These are phyloP conservation scores for Leptestheria dahalacensis DNA, from an alignment of 1,140 invertebrate species.

Conservation along the genomic window DNA sequence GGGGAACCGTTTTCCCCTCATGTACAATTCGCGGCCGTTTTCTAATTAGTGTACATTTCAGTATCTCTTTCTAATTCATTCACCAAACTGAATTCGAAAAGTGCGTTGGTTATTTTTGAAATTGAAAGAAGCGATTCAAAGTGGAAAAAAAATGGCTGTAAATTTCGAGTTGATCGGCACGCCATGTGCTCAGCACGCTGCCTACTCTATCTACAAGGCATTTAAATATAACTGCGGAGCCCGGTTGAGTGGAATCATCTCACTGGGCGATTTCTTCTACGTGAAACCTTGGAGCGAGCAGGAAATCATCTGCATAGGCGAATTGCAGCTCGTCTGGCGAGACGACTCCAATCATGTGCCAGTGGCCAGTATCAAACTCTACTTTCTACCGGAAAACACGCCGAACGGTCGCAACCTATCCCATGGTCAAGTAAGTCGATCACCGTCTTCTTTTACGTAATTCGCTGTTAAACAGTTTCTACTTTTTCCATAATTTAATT, in stretches of 20 bases:
- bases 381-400: slow-evolving; percentile 86
- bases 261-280: slow-evolving; percentile 80
- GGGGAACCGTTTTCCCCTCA: too few species aligned
- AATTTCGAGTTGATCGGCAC: slow-evolving; percentile 54
- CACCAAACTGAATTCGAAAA: too few species aligned
- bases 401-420: slow-evolving; percentile 62
- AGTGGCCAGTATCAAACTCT: slow-evolving; percentile 55
- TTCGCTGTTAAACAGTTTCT: too few species aligned
- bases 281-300: slow-evolving; percentile 74
- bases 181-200: slow-evolving; percentile 69
- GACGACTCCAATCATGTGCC: slow-evolving; percentile 52
- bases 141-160: neutral
- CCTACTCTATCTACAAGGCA: slow-evolving; percentile 86
- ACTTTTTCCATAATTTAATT: too few species aligned
- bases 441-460: neutral
- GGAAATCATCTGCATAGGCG: slow-evolving; percentile 69
- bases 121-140: neutral
- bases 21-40: too few species aligned
- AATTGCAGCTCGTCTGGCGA: slow-evolving; percentile 77
- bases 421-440: slow-evolving; percentile 65
- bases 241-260: slow-evolving; percentile 49
- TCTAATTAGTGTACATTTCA: neutral
- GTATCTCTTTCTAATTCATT: neutral
- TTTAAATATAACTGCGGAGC: slow-evolving; percentile 42
- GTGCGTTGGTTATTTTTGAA: too few species aligned